A percentile compares a stretch with the other conserved stretches of the same genome.
phyloP scores from a whole-genome alignment of 2,797 vertebrate species.

The Pipistrellus pipistrellus region DNA sequence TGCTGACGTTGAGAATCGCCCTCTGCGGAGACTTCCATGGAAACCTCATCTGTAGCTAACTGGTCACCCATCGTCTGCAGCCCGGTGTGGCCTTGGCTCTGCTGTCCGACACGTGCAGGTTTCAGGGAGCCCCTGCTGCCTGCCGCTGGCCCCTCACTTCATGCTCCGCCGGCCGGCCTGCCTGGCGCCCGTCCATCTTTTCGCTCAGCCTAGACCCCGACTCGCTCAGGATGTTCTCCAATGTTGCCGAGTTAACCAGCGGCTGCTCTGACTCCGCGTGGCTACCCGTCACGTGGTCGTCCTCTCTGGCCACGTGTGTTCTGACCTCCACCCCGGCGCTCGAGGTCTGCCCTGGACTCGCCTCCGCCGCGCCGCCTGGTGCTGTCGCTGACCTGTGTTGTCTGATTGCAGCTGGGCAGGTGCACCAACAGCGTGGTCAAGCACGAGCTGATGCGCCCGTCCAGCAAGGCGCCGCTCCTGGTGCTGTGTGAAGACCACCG shows the following conservation, averaged over 20 bases:
- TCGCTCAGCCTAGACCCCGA: background rate
- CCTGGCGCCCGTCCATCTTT: accelerated
- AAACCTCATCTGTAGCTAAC: no score
- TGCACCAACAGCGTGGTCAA: conserved; percentile 96
- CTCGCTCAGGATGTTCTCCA: background rate
- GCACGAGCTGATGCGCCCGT: conserved; percentile 99
- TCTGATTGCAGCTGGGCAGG: conserved; percentile 92
- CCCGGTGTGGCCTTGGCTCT: background rate
- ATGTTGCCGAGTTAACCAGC: background rate
- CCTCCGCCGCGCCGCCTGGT: no score
- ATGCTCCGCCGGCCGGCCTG: background rate
- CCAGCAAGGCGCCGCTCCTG: conserved; percentile 97
- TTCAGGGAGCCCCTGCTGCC: background rate
- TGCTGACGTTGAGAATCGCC: background rate
- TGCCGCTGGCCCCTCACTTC: no score
- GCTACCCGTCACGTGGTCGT: background rate
- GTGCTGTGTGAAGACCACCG: conserved; percentile 99
- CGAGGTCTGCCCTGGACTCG: background rate
- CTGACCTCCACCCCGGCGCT: background rate
- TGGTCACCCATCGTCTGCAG: background rate
- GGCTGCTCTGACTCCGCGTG: background rate
- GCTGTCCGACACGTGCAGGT: accelerated
- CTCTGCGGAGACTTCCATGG: accelerated
- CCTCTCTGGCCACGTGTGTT: background rate
- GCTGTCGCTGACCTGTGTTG: conserved; percentile 53